Percentiles rank a stretch among this genome's conserved stretches.
These are phyloP conservation scores for Clinocottus analis DNA, from an alignment of 2,113 vertebrate species.

Conservation along the genomic window DNA sequence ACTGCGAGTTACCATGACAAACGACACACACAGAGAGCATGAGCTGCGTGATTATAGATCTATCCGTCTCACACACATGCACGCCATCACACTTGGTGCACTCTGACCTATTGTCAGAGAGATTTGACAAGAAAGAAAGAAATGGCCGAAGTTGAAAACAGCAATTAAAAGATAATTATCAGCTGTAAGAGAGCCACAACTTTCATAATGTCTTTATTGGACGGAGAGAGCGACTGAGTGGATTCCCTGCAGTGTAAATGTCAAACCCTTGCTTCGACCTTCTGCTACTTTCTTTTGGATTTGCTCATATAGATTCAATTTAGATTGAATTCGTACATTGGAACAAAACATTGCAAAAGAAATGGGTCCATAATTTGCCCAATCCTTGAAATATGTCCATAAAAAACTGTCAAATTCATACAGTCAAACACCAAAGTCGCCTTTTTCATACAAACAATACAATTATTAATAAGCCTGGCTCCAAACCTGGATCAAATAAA, in stretches of 20 bases:
- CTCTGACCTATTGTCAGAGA: slow-evolving; percentile 63
- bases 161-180: slow-evolving; percentile 79
- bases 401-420: neutral
- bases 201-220: slow-evolving; percentile 41
- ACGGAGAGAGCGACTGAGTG: slow-evolving; percentile 12
- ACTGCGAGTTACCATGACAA: slow-evolving; percentile 64
- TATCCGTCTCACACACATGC: slow-evolving; percentile 25
- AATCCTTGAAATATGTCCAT: neutral
- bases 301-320: slow-evolving; percentile 7
- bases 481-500: neutral
- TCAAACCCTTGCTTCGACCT: slow-evolving; percentile 59
- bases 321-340: slow-evolving; percentile 2
- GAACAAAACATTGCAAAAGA: neutral
- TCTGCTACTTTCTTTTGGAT: slow-evolving; percentile 26
- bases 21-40: slow-evolving; percentile 56
- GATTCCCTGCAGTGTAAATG: slow-evolving; percentile 65
- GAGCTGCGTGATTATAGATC: slow-evolving; percentile 48
- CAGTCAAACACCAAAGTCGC: neutral
- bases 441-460: neutral
- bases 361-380: neutral
- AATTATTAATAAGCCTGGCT: neutral
- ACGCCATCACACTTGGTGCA: slow-evolving; percentile 30
- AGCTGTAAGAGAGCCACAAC: slow-evolving; percentile 24
- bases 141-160: slow-evolving; percentile 35
- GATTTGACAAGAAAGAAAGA: slow-evolving; percentile 58